Conservation (phyloP, 37 sponge, comb jelly and placozoan genomes). For the Oopsacas minuta region DNA sequence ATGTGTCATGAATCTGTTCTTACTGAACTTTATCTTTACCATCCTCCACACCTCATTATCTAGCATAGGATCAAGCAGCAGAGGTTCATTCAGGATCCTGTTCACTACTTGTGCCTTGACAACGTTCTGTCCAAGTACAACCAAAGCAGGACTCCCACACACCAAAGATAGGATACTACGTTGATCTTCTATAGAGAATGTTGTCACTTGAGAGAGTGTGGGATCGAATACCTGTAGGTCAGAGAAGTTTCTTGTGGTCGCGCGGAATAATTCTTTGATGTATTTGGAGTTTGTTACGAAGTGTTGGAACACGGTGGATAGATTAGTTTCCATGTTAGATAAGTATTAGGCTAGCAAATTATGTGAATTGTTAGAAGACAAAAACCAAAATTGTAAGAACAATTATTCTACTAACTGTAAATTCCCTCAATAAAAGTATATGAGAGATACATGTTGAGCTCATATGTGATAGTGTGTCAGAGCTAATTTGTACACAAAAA, state of each 20-base stretch:
- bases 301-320: constrained; percentile 22
- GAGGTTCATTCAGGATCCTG: constrained; percentile 58
- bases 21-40: constrained; percentile 57
- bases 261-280: constrained; percentile 69
- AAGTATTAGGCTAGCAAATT: too few relatives aligned
- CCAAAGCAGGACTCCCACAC: constrained; percentile 56
- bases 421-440: too few relatives aligned
- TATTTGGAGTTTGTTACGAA: constrained; percentile 54
- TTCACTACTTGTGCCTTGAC: constrained; percentile 46
- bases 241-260: constrained; percentile 54
- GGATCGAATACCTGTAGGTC: constrained; percentile 73
- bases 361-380: too few relatives aligned
- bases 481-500: too few relatives aligned
- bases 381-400: too few relatives aligned
- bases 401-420: too few relatives aligned
- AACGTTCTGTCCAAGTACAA: constrained; percentile 56
- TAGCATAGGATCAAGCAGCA: constrained; percentile 32
- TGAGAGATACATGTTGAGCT: too few relatives aligned
- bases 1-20: constrained; percentile 32
- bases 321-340: background rate
- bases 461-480: too few relatives aligned
- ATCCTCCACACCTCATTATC: constrained; percentile 53
- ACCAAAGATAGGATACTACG: constrained; percentile 67
- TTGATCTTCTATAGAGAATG: constrained; percentile 48
- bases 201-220: constrained; percentile 47